phyloP scores from a whole-genome alignment of 1,140 invertebrate genomes.

The Eurosta solidaginis region DNA sequence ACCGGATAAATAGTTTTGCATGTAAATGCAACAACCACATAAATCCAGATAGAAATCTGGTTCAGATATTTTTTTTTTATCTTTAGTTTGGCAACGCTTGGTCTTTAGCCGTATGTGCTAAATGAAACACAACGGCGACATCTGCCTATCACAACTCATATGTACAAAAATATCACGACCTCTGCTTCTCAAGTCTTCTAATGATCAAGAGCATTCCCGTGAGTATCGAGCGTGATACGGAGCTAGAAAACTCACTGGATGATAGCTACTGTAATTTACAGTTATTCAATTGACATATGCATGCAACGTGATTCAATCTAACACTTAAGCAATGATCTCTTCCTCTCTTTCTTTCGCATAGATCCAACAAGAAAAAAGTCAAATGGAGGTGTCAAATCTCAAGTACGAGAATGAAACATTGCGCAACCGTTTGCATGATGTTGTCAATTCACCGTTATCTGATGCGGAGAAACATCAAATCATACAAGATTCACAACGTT shows the following conservation, averaged over 20 bases:
- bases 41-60: background rate
- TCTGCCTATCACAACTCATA: too few relatives aligned
- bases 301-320: background rate
- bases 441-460: constrained; percentile 78
- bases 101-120: too few relatives aligned
- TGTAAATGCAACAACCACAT: too few relatives aligned
- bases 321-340: background rate
- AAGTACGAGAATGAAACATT: constrained; percentile 76
- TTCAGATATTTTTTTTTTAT: background rate
- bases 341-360: constrained; percentile 29
- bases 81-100: background rate
- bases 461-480: constrained; percentile 81
- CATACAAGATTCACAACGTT: constrained; percentile 70
- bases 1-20: too few relatives aligned
- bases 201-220: too few relatives aligned
- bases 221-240: too few relatives aligned
- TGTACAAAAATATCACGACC: too few relatives aligned
- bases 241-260: too few relatives aligned
- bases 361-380: constrained; percentile 65
- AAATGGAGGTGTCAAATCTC: constrained; percentile 68
- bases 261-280: background rate
- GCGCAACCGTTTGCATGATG: constrained; percentile 73
- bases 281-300: constrained; percentile 11
- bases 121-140: too few relatives aligned
- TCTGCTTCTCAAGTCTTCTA: too few relatives aligned